Percentiles rank a stretch among this genome's conserved stretches.
These are phyloP conservation scores for Spodoptera picta DNA, from an alignment of 2,888 invertebrate species.

Conservation along the genomic window DNA sequence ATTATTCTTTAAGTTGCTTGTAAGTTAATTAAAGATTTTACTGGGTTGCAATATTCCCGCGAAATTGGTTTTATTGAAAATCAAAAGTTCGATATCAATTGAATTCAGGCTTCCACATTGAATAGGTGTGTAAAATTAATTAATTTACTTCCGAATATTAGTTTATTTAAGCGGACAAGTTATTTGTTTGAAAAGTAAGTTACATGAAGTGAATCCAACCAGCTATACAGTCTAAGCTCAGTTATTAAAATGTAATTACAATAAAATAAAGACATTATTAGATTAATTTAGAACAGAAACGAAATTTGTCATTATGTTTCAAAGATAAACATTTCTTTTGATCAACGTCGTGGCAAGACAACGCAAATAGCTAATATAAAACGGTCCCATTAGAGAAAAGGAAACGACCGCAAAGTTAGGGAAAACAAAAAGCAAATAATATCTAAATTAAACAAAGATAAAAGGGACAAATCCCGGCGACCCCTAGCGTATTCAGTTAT, in stretches of 20 bases:
- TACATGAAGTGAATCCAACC: too few relatives aligned
- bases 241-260: too few relatives aligned
- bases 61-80: slow-evolving; percentile 49
- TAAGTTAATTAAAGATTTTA: slow-evolving; percentile 11
- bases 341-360: not conserved
- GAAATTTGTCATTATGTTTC: too few relatives aligned
- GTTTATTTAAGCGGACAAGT: too few relatives aligned
- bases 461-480: slow-evolving; percentile 24
- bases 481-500: slow-evolving; percentile 52
- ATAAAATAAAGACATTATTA: too few relatives aligned
- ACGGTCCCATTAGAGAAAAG: slow-evolving; percentile 6
- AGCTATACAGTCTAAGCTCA: too few relatives aligned
- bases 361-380: not conserved
- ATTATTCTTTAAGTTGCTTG: slow-evolving; percentile 13
- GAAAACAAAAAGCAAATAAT: slow-evolving; percentile 14
- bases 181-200: slow-evolving; percentile 7
- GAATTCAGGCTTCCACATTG: slow-evolving; percentile 39
- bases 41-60: slow-evolving; percentile 41
- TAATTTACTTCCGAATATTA: slow-evolving; percentile 28
- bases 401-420: not conserved
- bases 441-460: slow-evolving; percentile 33
- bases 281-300: too few relatives aligned
- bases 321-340: too few relatives aligned
- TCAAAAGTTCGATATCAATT: slow-evolving; percentile 48
- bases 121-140: slow-evolving; percentile 37